A percentile compares a stretch with the other conserved stretches of the same genome.
Conservation (phyloP, 2,797 vertebrate genomes). For the Cyclopterus lumpus region DNA sequence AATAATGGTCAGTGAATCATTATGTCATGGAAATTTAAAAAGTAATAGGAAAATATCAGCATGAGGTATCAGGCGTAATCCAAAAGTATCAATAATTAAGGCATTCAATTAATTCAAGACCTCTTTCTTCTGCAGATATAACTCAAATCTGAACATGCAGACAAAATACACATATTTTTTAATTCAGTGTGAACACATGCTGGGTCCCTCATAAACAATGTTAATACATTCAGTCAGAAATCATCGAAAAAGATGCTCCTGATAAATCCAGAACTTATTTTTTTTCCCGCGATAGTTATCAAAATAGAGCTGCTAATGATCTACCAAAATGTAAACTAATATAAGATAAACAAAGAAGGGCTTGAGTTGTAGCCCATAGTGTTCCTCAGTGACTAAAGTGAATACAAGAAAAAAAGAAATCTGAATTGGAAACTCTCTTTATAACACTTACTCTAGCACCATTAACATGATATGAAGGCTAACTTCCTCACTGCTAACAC, state of each 20-base stretch:
- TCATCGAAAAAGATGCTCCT: not conserved
- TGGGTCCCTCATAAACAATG: not conserved
- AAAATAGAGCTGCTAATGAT: not conserved
- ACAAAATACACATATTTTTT: not conserved
- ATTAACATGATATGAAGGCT: not conserved
- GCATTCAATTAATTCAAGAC: not conserved
- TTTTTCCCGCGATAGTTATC: not conserved
- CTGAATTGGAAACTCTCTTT: not conserved
- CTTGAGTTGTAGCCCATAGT: not conserved
- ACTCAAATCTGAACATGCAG: not conserved
- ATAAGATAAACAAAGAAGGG: not conserved
- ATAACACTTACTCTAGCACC: not conserved
- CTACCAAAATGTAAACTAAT: not conserved
- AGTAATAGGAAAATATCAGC: not conserved
- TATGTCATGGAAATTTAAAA: too few species aligned
- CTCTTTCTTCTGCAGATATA: not conserved
- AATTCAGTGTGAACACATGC: not conserved
- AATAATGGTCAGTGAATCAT: not conserved
- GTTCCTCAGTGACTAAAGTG: not conserved
- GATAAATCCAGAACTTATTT: not conserved
- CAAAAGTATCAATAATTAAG: not conserved
- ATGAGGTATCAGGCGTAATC: not conserved
- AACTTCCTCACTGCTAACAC: conserved; percentile 5
- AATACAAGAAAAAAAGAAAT: not conserved
- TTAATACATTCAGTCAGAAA: not conserved